These are phyloP conservation scores for Hydrophis major DNA, from an alignment of 2,797 vertebrate species.

Conservation along the genomic window DNA sequence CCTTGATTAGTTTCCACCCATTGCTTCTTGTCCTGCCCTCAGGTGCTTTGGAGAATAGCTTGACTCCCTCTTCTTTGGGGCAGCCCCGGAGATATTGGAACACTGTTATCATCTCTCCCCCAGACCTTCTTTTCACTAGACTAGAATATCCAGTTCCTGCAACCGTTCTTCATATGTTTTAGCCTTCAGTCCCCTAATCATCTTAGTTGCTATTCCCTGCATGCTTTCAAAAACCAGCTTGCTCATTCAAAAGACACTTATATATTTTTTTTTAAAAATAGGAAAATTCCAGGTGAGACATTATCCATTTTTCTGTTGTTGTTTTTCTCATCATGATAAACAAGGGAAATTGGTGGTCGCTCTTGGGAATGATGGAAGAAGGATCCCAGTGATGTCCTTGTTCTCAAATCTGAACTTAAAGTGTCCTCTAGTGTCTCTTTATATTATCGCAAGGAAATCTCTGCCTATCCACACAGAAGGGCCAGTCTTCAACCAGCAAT, in stretches of 20 bases:
- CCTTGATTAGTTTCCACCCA: fast-evolving
- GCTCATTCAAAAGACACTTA: not conserved
- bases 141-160: no score
- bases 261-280: no score
- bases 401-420: not conserved
- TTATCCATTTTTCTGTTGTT: not conserved
- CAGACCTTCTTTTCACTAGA: not conserved
- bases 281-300: not conserved
- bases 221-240: not conserved
- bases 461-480: not conserved
- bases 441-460: not conserved
- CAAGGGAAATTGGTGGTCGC: not conserved
- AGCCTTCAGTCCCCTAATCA: no score
- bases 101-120: fast-evolving
- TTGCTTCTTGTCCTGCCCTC: not conserved
- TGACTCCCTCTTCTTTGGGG: not conserved
- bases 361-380: not conserved
- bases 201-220: no score
- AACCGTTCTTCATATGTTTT: not conserved
- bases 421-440: not conserved
- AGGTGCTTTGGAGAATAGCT: not conserved
- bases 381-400: not conserved
- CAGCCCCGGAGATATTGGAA: not conserved
- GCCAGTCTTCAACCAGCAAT: not conserved
- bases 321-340: not conserved